Evolutionary conservation across 2,888 invertebrate species (phyloP), one percentile per base, ranked within the genome.

Genomic region (Chymomyza caudatula): DNA sequence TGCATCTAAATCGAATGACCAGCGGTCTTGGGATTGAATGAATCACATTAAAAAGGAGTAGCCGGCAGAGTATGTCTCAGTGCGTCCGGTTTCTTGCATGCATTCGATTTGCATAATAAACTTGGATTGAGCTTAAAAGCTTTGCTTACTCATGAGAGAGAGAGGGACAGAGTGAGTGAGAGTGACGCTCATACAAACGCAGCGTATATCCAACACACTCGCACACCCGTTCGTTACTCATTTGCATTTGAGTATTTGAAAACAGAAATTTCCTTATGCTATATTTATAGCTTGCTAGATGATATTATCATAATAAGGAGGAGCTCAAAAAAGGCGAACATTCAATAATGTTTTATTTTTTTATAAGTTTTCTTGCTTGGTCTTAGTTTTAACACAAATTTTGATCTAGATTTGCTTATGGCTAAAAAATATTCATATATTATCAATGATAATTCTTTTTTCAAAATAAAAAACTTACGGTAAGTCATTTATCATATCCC

Each of bases 1-100:
- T 89, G 89, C 89, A 89, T 89, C 88, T 89, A 89, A 89, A 89
- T 89, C 89, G 89, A 89, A 88, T 86, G 69, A 23, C 19, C 54
- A 20, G 25, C 23, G 53, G 1, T 6, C 23, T n/a, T 22, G 53
- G n/a, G 25, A 23, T 22, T 51, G 19, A 13, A 13, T 3, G 52
- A 64, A 54, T 62, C 71, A 23, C 75, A 80, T 85, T 80, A 82
- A 80, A 37, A 85, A 80, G 80, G 63, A 75, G 73, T 81, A 78
- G 69, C 59, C 61, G 55, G 42, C 47, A 59, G 55, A 59, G 59
- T 67, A 69, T 67, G 59, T 66, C 70, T 59, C 23, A 63, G 60
- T 71, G 69, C 76, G 61, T 65, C 69, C 29, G 60, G 29, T 65
- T 65, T 72, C 60, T 59, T 55, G 72, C 60, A 22, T 67, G 63